A percentile compares a stretch with the other conserved stretches of the same genome.
Conservation (phyloP, 1,140 invertebrate genomes). For the Linepithema humile region DNA sequence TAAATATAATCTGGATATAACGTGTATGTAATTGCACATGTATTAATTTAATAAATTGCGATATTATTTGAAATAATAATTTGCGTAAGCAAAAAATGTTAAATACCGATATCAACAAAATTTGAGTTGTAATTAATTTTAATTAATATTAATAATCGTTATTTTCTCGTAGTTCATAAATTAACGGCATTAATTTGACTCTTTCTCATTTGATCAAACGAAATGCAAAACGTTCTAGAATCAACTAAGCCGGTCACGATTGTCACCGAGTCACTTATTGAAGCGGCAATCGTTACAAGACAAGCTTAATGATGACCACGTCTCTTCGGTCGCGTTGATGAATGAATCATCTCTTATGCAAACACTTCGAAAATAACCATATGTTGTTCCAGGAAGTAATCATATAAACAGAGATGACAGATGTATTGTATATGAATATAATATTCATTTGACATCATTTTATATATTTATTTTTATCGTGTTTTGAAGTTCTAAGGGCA, state of each 20-base stretch:
- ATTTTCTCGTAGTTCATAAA: neutral
- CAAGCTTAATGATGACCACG: neutral
- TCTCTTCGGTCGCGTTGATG: neutral
- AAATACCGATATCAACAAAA: neutral
- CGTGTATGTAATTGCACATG: too few relatives aligned
- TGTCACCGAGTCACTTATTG: neutral
- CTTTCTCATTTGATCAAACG: too few relatives aligned
- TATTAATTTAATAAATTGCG: too few relatives aligned
- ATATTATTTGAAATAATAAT: too few relatives aligned
- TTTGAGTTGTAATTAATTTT: neutral
- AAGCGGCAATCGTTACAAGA: constrained; percentile 5
- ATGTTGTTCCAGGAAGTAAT: neutral
- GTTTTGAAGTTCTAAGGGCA: too few relatives aligned
- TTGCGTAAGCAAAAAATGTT: neutral
- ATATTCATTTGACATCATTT: neutral
- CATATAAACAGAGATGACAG: constrained; percentile 3
- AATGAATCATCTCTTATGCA: constrained; percentile 16
- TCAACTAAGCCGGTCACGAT: neutral
- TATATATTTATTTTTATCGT: neutral
- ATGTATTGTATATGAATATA: neutral
- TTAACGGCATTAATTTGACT: too few relatives aligned
- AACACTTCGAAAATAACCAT: neutral
- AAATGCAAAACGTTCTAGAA: neutral
- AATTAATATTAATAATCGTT: neutral
- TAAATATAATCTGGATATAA: neutral